phyloP scores from a whole-genome alignment of 2,888 invertebrate species.

The Trachelus stipa region DNA sequence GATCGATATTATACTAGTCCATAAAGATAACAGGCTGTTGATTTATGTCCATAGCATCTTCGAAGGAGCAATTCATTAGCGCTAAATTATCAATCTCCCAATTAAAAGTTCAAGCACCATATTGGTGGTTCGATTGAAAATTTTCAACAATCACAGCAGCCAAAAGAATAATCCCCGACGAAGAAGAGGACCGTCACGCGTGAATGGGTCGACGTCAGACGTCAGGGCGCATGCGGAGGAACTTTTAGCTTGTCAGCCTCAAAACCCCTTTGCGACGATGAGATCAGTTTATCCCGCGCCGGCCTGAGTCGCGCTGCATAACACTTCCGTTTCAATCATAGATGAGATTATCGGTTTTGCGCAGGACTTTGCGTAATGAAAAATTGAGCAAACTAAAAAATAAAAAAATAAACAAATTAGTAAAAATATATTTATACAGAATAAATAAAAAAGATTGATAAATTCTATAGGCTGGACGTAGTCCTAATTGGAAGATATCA shows the following conservation, averaged over 20 bases:
- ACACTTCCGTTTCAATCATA: too few relatives aligned
- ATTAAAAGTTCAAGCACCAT: too few relatives aligned
- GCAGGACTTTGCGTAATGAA: background rate
- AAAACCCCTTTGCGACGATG: background rate
- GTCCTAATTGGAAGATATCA: background rate
- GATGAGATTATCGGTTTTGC: background rate
- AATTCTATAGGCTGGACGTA: background rate
- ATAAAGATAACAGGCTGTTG: too few relatives aligned
- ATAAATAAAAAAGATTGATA: background rate
- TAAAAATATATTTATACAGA: too few relatives aligned
- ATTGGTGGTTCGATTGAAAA: too few relatives aligned
- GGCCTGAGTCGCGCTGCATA: conserved; percentile 1
- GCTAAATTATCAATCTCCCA: too few relatives aligned
- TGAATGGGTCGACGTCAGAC: conserved; percentile 1
- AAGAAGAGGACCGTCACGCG: background rate
- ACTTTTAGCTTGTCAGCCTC: conserved; percentile 1
- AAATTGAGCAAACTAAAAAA: too few relatives aligned
- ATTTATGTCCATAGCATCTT: too few relatives aligned
- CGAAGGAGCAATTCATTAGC: too few relatives aligned
- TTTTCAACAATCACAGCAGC: too few relatives aligned
- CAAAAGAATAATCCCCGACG: background rate
- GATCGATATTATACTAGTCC: too few relatives aligned
- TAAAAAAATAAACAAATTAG: too few relatives aligned
- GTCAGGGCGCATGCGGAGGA: conserved; percentile 11
- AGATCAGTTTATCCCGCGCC: conserved; percentile 11